These are phyloP conservation scores for Drosophila repletoides DNA, from an alignment of 1,140 invertebrate genomes.

Conservation along the genomic window DNA sequence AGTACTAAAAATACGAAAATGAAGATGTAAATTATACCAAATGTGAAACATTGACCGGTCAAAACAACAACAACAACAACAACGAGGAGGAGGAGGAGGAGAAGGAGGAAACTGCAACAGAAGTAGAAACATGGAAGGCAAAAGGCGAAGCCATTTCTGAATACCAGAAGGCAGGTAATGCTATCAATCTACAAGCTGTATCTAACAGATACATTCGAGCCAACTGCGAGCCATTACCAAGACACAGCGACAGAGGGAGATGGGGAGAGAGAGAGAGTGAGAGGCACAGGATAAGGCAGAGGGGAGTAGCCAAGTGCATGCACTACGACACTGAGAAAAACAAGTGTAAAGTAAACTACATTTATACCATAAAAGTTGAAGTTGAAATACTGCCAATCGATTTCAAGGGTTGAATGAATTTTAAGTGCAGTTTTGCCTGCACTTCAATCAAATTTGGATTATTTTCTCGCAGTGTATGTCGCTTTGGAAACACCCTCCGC, in stretches of 20 bases:
- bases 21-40: conserved; percentile 78
- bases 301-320: conserved; percentile 29
- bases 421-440: no score
- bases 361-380: no score
- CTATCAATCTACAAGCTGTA: conserved; percentile 80
- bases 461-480: no score
- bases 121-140: conserved; percentile 29
- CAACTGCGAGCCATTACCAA: conserved; percentile 21
- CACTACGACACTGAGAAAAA: not conserved
- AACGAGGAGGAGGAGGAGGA: not conserved
- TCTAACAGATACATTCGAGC: conserved; percentile 47
- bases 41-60: conserved; percentile 69
- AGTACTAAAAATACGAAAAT: conserved; percentile 60
- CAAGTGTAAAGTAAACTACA: no score
- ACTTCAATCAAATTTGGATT: no score
- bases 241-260: conserved; percentile 7
- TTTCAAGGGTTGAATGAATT: no score
- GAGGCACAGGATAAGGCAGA: conserved; percentile 11
- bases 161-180: conserved; percentile 81
- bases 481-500: conserved; percentile 76
- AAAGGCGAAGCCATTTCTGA: conserved; percentile 56
- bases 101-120: conserved; percentile 17
- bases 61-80: conserved; percentile 26
- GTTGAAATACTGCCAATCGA: no score
- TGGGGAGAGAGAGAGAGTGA: conserved; percentile 15